Conservation (phyloP, 2,797 vertebrate genomes). For the Lutjanus argentimaculatus region DNA sequence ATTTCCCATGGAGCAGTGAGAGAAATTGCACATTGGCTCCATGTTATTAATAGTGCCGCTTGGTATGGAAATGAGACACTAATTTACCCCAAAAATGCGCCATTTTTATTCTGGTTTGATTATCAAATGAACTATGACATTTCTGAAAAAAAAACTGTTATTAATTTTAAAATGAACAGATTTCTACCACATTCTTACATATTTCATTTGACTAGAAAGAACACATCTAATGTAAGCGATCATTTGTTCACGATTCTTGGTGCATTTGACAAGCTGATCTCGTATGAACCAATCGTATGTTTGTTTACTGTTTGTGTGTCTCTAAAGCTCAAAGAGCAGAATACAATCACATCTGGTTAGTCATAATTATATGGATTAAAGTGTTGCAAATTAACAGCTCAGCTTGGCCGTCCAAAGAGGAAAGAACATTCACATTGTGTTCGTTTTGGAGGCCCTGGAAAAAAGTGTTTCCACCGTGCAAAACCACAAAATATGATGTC, state of each 20-base stretch:
- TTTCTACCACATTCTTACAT: conserved; percentile 48
- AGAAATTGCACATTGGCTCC: conserved; percentile 75
- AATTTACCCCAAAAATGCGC: conserved; percentile 74
- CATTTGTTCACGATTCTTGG: background rate
- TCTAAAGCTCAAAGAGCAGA: background rate
- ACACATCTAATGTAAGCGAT: conserved; percentile 40
- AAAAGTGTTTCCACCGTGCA: too few relatives aligned
- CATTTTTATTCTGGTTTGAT: conserved; percentile 68
- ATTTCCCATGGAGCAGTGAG: conserved; percentile 88
- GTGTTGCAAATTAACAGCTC: background rate
- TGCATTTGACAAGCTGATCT: conserved; percentile 27
- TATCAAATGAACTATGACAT: conserved; percentile 76
- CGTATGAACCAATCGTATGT: background rate
- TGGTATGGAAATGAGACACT: conserved; percentile 82
- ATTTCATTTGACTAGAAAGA: conserved; percentile 57
- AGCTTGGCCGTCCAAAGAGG: background rate
- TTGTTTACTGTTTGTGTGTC: conserved; percentile 19
- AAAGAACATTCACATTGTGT: too few relatives aligned
- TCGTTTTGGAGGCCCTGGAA: too few relatives aligned
- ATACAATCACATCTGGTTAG: conserved; percentile 20
- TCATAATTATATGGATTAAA: conserved; percentile 7
- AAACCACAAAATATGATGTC: too few relatives aligned
- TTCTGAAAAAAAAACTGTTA: conserved; percentile 47
- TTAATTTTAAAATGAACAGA: conserved; percentile 56
- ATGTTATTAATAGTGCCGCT: conserved; percentile 82